Conservation (phyloP, 2,888 invertebrate species). For the Blera fallax region DNA sequence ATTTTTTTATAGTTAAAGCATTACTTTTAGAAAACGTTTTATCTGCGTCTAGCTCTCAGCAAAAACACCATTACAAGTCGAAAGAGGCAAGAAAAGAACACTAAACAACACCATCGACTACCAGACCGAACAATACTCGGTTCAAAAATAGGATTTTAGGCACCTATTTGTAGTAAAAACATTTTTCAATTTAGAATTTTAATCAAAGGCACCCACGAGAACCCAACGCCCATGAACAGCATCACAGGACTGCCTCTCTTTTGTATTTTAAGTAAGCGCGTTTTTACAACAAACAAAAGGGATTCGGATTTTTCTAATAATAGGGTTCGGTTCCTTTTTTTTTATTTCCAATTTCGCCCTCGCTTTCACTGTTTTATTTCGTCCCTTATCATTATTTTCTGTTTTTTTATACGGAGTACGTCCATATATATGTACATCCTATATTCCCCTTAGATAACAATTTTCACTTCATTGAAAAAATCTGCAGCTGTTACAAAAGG, state of each 20-base stretch:
- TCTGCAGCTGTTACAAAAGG: neutral
- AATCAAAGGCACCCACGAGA: neutral
- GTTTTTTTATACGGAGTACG: neutral
- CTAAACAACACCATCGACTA: neutral
- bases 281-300: neutral
- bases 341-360: neutral
- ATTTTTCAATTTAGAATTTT: neutral
- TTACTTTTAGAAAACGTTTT: no score
- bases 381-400: neutral
- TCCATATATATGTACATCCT: neutral
- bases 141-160: neutral
- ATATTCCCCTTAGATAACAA: neutral
- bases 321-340: neutral
- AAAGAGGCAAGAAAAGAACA: neutral
- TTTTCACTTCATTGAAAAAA: constrained; percentile 2
- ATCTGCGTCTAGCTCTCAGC: no score
- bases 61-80: neutral
- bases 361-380: neutral
- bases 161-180: neutral
- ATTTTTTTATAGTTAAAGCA: no score
- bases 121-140: neutral
- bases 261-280: neutral
- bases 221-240: neutral
- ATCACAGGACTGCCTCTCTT: neutral
- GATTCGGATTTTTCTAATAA: neutral